Evolutionary conservation across 1,140 invertebrate species (phyloP).

Genomic region (Lanistes nyassanus): DNA sequence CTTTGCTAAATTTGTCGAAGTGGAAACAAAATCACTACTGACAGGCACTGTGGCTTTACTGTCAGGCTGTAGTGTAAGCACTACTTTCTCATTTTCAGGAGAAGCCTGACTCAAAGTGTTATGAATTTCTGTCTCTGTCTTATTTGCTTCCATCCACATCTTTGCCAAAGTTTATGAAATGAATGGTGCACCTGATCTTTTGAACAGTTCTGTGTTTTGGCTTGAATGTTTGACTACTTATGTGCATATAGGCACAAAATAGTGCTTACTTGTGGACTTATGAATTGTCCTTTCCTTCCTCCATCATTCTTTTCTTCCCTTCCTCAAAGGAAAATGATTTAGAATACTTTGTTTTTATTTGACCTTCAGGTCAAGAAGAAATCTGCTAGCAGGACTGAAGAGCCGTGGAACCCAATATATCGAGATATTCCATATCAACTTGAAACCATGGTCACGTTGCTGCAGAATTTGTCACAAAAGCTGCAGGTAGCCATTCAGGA

Average conservation of each 20-base stretch:
- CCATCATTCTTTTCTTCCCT: not conserved
- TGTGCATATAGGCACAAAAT: not conserved
- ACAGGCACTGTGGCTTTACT: no score
- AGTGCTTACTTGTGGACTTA: not conserved
- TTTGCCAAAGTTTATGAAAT: not conserved
- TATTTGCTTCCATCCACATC: not conserved
- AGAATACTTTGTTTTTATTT: no score
- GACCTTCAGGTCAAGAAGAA: no score
- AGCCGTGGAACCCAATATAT: conserved; percentile 6
- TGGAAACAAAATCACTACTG: no score
- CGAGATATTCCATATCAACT: conserved; percentile 2
- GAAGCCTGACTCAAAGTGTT: no score
- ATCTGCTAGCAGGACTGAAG: not conserved
- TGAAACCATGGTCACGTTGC: not conserved
- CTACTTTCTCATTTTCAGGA: no score
- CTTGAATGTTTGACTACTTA: not conserved
- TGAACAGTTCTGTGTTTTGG: not conserved
- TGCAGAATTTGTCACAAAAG: conserved; percentile 2
- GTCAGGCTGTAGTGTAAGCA: no score
- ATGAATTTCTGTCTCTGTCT: no score
- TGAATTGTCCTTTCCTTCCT: not conserved
- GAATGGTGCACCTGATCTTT: not conserved
- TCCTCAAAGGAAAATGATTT: no score
- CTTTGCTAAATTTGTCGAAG: no score
- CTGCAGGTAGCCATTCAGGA: conserved; percentile 6